Percentiles rank a stretch among this genome's conserved stretches.
phyloP scores from a whole-genome alignment of 2,797 vertebrate genomes.

The Salmo trutta region DNA sequence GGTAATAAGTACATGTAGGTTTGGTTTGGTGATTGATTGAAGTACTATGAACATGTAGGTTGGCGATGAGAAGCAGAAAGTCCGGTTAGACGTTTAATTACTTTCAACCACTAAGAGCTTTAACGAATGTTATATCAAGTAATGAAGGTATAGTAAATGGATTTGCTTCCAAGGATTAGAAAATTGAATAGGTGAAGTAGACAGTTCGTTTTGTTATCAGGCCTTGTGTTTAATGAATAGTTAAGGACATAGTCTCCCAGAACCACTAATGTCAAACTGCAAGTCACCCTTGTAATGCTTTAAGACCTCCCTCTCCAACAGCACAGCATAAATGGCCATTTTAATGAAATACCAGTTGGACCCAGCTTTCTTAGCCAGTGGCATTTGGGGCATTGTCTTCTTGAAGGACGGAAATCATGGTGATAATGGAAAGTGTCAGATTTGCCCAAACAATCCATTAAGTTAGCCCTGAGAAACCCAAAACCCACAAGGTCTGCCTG shows the following conservation, averaged over 20 bases:
- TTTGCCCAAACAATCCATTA: constrained; percentile 15
- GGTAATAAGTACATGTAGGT: too few relatives aligned
- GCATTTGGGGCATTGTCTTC: neutral
- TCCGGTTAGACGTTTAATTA: neutral
- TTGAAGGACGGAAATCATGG: neutral
- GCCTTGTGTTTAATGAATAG: neutral
- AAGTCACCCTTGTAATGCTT: constrained; percentile 1
- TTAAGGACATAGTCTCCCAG: neutral
- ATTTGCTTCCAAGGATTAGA: neutral
- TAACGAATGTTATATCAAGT: neutral
- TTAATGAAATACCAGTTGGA: neutral
- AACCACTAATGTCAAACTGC: neutral
- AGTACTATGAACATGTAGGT: too few relatives aligned
- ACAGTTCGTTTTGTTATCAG: neutral
- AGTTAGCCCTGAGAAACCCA: constrained; percentile 8
- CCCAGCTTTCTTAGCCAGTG: neutral
- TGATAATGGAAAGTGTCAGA: neutral
- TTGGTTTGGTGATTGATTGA: too few relatives aligned
- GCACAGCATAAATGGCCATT: neutral
- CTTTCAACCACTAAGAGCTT: neutral
- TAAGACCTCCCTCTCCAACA: neutral
- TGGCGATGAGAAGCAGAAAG: neutral
- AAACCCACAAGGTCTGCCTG: neutral
- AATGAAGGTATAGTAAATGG: neutral
- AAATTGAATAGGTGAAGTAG: neutral